A percentile compares a stretch with the other conserved stretches of the same genome.
phyloP scores from a whole-genome alignment of 1,140 invertebrate species.

The Aplysia californica region DNA sequence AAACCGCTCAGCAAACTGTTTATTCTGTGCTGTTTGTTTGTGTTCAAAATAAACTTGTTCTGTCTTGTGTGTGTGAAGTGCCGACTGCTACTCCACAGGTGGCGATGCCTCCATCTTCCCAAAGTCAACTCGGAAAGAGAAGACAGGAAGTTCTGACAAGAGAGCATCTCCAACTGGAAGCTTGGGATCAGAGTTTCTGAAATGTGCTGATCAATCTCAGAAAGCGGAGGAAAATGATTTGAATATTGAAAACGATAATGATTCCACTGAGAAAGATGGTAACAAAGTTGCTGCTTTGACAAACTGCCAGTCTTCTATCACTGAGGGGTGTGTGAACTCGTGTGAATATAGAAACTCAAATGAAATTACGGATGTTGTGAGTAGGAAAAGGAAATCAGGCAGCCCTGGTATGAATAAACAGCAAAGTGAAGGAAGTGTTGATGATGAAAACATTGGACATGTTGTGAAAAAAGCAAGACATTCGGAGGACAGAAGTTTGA shows the following conservation, averaged over 20 bases:
- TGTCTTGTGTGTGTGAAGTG: too few species aligned
- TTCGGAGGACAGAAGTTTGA: background rate
- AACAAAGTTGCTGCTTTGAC: background rate
- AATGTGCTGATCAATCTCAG: background rate
- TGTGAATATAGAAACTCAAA: background rate
- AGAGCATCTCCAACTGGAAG: background rate
- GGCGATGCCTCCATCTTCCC: slow-evolving; percentile 93
- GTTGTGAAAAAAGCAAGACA: background rate
- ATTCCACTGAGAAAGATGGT: background rate
- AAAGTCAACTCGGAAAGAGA: slow-evolving; percentile 17
- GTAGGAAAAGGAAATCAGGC: too few species aligned
- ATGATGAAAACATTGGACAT: slow-evolving; percentile 11
- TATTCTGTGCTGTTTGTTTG: too few species aligned
- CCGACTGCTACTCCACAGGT: too few species aligned
- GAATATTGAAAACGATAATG: background rate
- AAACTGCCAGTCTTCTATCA: background rate
- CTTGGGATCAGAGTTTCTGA: background rate
- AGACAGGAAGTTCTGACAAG: background rate
- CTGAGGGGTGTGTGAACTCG: background rate
- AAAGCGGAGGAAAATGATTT: background rate
- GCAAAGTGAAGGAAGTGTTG: background rate
- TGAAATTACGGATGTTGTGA: too few species aligned
- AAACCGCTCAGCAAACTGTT: too few species aligned
- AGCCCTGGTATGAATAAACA: background rate
- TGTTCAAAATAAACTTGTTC: too few species aligned